These are phyloP conservation scores for Tetraneura akinire DNA, from an alignment of 1,140 invertebrate genomes.

Conservation along the genomic window DNA sequence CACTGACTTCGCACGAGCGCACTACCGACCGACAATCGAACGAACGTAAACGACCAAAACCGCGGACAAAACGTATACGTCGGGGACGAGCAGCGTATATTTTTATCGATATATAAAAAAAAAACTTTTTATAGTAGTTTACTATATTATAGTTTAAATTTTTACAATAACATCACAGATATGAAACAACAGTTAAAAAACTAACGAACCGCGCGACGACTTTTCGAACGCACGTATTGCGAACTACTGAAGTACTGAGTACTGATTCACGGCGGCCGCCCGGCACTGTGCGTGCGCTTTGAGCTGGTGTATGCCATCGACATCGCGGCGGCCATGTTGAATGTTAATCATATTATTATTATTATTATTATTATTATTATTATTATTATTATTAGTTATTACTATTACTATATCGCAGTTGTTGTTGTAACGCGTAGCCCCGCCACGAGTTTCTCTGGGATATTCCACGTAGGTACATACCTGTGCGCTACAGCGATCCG, in stretches of 20 bases:
- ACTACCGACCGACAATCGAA: background rate
- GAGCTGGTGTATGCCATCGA: background rate
- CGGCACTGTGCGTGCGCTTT: background rate
- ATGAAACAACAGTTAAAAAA: background rate
- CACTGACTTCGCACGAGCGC: background rate
- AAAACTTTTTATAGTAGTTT: too few relatives aligned
- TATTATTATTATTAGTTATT: too few relatives aligned
- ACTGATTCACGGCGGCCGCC: background rate
- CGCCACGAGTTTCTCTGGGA: background rate
- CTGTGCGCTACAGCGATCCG: too few relatives aligned
- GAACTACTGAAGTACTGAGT: too few relatives aligned
- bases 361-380: too few relatives aligned
- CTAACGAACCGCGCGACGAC: background rate
- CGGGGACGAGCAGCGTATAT: too few relatives aligned
- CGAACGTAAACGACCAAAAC: background rate
- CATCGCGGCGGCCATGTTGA: conserved; percentile 19
- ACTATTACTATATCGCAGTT: background rate
- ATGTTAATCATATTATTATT: conserved; percentile 10
- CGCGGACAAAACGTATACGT: background rate
- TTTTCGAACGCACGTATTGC: background rate
- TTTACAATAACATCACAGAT: too few relatives aligned
- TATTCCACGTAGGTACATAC: background rate
- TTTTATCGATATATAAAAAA: too few relatives aligned
- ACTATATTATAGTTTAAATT: too few relatives aligned
- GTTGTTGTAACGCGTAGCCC: background rate